Evolutionary conservation across 2,113 vertebrate species (phyloP), one percentile per base, ranked within the genome.

Genomic region (Pelecanoides urinatrix): DNA sequence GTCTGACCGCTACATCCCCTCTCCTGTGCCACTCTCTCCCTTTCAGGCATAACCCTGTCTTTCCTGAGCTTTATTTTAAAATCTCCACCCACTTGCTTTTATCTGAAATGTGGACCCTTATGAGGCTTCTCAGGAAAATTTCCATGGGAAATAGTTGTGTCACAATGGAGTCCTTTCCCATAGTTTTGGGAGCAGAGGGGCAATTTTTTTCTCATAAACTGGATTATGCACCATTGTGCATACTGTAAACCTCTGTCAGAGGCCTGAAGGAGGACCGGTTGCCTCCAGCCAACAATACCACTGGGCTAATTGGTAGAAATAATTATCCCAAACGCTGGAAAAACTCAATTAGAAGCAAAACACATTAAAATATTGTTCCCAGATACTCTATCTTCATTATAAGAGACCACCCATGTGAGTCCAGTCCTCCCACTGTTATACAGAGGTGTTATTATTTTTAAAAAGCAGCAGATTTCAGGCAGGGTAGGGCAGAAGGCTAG

Each of bases 281-380:
- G 83, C 94, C 88, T 92, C 70, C 66, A 92, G 72, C 45, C 92
- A 97, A 97, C 95, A 97, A 97, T 96, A 93, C 93, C 92, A 77
- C 56, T 45, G 62, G 94, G 86, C 92, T 97, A 97, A 97, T 97
- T 97, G 97, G 96, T 94, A 95, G 96, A 92, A 97, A 96, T 95
- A 97, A 97, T 96, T 96, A 96, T 89, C 90, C 86, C 65, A 96
- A 97, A 96, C 29, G 10, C 75, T 97, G 90, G 74, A 96, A 97
- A 97, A 95, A 93, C 71, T 95, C 95, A 97, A 97, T 97, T 96
- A 97, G 93, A 94, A 95, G 81, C 49, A 96, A 96, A 94, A 12
- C 62, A 71, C 91, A 91, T 92, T 96, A 94, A 96, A 95, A 97
- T 95, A 91, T 93, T 94, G 84, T 97, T 97, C 88, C 93, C 93